A percentile compares a stretch with the other conserved stretches of the same genome.
Evolutionary conservation across 1,140 invertebrate species (phyloP).

Genomic region (Lethrus apterus): DNA sequence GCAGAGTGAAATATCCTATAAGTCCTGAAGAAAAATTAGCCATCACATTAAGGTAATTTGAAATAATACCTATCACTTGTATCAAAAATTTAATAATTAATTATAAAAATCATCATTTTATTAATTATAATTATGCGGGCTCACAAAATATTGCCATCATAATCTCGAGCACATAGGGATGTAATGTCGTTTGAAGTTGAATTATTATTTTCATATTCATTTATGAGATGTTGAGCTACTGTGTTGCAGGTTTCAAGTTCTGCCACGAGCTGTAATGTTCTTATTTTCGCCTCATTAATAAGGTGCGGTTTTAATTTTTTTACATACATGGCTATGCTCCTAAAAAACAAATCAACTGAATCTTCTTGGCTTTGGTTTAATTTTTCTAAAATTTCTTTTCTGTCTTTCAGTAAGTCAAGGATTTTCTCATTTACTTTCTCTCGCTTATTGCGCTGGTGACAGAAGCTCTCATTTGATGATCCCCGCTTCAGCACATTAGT

Average conservation of each 20-base stretch:
- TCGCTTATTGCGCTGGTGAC: background rate
- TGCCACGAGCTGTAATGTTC: background rate
- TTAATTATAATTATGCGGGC: background rate
- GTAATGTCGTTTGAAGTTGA: background rate
- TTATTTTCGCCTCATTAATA: background rate
- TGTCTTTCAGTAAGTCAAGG: background rate
- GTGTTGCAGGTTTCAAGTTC: background rate
- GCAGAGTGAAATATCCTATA: too few species aligned
- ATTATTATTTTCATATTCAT: background rate
- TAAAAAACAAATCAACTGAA: background rate
- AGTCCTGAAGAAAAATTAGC: too few species aligned
- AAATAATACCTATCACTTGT: background rate
- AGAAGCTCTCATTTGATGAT: too few species aligned
- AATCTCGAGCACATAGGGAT: background rate
- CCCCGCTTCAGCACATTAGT: too few species aligned
- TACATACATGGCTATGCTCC: background rate
- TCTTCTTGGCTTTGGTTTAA: background rate
- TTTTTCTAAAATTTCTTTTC: background rate
- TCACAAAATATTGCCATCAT: background rate
- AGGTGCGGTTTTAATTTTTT: background rate
- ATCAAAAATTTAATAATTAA: background rate
- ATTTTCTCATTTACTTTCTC: background rate
- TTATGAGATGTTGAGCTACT: too few species aligned
- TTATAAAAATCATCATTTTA: background rate
- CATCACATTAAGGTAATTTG: background rate